Evolutionary conservation across 2,113 vertebrate genomes (phyloP).

Genomic region (Engystomops pustulosus): DNA sequence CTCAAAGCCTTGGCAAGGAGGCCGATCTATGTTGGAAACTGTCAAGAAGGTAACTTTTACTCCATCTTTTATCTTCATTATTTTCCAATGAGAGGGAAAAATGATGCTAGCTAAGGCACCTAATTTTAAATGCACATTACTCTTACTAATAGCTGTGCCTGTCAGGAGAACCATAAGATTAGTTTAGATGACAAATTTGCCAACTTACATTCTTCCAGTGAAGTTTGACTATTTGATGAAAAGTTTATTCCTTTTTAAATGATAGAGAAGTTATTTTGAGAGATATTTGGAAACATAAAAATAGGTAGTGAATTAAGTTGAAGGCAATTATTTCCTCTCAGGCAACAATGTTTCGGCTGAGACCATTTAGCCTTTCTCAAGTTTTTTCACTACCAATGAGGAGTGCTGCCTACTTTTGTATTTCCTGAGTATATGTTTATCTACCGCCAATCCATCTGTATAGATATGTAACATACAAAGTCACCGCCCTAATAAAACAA

Average conservation of each 20-base stretch:
- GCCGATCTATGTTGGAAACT: conserved; percentile 95
- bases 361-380: too few relatives aligned
- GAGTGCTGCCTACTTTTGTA: too few relatives aligned
- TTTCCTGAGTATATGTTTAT: too few relatives aligned
- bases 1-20: conserved; percentile 97
- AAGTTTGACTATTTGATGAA: conserved; percentile 36
- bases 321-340: too few relatives aligned
- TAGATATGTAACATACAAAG: too few relatives aligned
- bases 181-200: conserved; percentile 30
- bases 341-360: too few relatives aligned
- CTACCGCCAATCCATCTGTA: too few relatives aligned
- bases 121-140: not conserved
- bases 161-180: conserved; percentile 40
- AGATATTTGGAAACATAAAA: too few relatives aligned
- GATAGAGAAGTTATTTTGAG: too few relatives aligned
- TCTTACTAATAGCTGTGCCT: not conserved
- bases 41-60: conserved; percentile 88
- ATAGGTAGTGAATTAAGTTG: too few relatives aligned
- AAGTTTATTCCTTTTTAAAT: not conserved
- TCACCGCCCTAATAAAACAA: too few relatives aligned
- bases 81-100: not conserved
- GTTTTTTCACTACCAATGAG: too few relatives aligned
- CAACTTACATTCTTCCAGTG: conserved; percentile 18
- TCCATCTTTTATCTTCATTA: not conserved
- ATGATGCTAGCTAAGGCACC: not conserved